Conservation (phyloP, 2,797 vertebrate species). For the Columba guinea region DNA sequence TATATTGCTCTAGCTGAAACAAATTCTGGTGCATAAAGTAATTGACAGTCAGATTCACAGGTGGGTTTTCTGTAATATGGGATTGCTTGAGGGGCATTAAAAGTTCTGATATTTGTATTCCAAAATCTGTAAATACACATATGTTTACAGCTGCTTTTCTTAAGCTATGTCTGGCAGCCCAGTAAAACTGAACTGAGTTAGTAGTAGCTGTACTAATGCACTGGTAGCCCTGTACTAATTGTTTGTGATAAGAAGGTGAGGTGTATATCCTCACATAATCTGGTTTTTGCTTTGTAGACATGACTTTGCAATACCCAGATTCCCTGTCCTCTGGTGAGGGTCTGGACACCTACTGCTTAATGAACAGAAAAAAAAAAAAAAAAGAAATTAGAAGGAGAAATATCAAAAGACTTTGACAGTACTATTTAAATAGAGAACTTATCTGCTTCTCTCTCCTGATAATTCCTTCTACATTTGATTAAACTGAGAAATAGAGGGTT, state of each 20-base stretch:
- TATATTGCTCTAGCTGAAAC: background rate
- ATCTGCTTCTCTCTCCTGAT: background rate
- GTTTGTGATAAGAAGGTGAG: background rate
- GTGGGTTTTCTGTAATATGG: background rate
- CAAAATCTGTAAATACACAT: background rate
- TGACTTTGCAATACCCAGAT: background rate
- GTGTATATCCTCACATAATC: background rate
- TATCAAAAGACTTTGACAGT: background rate
- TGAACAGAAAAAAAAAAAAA: background rate
- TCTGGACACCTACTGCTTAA: background rate
- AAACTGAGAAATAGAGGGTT: background rate
- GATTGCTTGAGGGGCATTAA: background rate
- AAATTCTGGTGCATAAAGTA: background rate
- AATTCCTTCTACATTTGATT: background rate
- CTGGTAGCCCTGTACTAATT: background rate
- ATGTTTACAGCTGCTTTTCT: background rate
- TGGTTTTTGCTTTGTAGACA: background rate
- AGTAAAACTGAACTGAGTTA: background rate
- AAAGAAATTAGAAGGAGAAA: background rate
- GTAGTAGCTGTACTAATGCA: background rate
- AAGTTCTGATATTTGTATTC: background rate
- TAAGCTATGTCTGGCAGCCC: background rate
- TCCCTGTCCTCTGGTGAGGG: background rate
- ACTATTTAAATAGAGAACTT: background rate
- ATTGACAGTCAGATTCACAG: background rate